Base-by-base conservation (phyloP, 2,797 vertebrate species). In the Pangasius larnaudii region DNA sequence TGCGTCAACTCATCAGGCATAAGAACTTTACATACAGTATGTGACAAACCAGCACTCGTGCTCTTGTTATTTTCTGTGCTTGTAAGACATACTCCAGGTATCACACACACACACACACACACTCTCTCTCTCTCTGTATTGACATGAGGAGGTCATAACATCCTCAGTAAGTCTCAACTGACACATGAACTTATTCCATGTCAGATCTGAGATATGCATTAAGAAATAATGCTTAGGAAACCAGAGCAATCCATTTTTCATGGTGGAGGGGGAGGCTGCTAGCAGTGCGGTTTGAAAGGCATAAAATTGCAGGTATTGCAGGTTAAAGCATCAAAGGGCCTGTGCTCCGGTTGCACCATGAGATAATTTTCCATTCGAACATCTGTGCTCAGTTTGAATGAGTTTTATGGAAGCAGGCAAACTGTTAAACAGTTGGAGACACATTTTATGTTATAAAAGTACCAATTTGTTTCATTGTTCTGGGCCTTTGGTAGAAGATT, bases 221-320 rank as follows among this genome's bases (percentile, higher is more conserved):
- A 87, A n/a, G 74, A 80, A 88, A 88, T 82, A 65, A 89, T 77
- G 87, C 87, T 86, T 82, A 87, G 83, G 63, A 85, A 67, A 88
- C 79, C 30, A 51, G n/a, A 86, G 86, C 49, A 78, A 85, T 88
- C 85, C 30, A 87, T 90, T 87, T 89, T 89, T 89, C 74, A 87
- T 19, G 42, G 86, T 9, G 19, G 30, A 58, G 82, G 46, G 56
- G 71, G 75, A 58, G 53, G 56, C 24, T 8, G 61, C 18, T 75
- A 85, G 74, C 79, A 36, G 81, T 63, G 51, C 13, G 49, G 27
- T 30, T 42, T 63, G 36, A 74, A 14, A 33, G 53, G 42, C 19
- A 22, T 79, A n/a, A n/a, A n/a, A n/a, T 30, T 84, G 10, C n/a
- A 74, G 86, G 51, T 39, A 79, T 65, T 71, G 71, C 79, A 85